Evolutionary conservation across 2,888 invertebrate genomes (phyloP).

Genomic region (Cephus pygmeus): DNA sequence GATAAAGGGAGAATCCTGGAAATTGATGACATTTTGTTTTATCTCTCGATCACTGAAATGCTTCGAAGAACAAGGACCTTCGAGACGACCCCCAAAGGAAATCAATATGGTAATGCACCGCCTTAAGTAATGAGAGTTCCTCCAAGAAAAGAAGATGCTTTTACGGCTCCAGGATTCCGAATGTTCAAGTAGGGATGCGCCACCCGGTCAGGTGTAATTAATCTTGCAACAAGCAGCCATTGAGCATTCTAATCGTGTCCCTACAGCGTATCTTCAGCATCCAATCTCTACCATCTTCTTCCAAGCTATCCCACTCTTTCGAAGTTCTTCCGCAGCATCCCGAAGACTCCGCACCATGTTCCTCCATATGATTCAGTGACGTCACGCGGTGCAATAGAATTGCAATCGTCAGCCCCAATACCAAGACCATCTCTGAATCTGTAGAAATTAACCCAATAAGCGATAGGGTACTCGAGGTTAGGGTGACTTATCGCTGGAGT

Average conservation of each 20-base stretch:
- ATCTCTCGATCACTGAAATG: not conserved
- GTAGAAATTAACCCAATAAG: conserved; percentile 22
- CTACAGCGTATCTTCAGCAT: not conserved
- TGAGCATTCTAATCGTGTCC: conserved; percentile 15
- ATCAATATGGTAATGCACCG: conserved; percentile 58
- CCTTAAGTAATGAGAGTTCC: conserved; percentile 54
- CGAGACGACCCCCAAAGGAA: conserved; percentile 50
- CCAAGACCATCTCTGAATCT: not conserved
- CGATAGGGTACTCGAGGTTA: conserved; percentile 32
- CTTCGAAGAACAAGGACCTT: conserved; percentile 29
- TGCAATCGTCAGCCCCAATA: not conserved
- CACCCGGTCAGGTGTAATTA: conserved; percentile 41
- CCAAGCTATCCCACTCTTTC: conserved; percentile 5
- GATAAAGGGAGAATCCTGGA: not conserved
- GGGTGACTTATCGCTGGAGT: conserved; percentile 25
- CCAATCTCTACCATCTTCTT: conserved; percentile 20
- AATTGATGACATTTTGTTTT: conserved; percentile 17
- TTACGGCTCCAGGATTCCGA: conserved; percentile 19
- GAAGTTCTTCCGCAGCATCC: conserved; percentile 4
- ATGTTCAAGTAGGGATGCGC: conserved; percentile 18
- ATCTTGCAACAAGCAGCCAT: conserved; percentile 45
- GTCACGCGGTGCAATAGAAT: not conserved
- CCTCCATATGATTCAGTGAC: not conserved
- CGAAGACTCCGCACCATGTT: not conserved
- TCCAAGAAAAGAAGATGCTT: conserved; percentile 40